Evolutionary conservation across 2,888 invertebrate species (phyloP).

Genomic region (Margaritifera margaritifera): DNA sequence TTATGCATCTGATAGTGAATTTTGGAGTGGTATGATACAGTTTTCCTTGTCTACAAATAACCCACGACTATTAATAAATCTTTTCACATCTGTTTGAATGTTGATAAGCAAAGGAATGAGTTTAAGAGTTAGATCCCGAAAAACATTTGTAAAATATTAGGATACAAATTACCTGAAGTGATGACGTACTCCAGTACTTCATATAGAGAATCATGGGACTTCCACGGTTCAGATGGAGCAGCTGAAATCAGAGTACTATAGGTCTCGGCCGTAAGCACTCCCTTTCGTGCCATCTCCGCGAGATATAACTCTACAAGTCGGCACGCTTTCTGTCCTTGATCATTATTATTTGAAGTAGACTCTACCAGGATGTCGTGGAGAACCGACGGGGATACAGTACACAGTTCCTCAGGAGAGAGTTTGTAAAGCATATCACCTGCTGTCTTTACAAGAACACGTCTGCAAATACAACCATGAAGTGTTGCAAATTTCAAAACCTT

Average conservation of each 20-base stretch:
- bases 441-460: conserved; percentile 57
- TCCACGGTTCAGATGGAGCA: conserved; percentile 58
- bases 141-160: too few relatives aligned
- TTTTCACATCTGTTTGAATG: too few relatives aligned
- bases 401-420: conserved; percentile 61
- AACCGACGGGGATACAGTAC: conserved; percentile 61
- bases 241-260: conserved; percentile 64
- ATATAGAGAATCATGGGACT: conserved; percentile 64
- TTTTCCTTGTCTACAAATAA: too few relatives aligned
- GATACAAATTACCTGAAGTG: conserved; percentile 54
- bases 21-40: too few relatives aligned
- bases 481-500: conserved; percentile 58
- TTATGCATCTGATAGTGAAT: too few relatives aligned
- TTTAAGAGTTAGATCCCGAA: too few relatives aligned
- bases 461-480: conserved; percentile 48
- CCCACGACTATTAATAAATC: too few relatives aligned
- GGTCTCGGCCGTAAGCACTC: conserved; percentile 63
- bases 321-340: conserved; percentile 49
- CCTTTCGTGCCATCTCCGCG: conserved; percentile 61
- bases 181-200: conserved; percentile 64
- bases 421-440: conserved; percentile 60
- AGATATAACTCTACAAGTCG: conserved; percentile 64
- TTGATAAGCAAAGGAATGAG: too few relatives aligned
- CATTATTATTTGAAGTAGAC: conserved; percentile 43
- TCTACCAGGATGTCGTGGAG: conserved; percentile 61